phyloP scores from a whole-genome alignment of 1,140 invertebrate species.

The Augochlora pura region DNA sequence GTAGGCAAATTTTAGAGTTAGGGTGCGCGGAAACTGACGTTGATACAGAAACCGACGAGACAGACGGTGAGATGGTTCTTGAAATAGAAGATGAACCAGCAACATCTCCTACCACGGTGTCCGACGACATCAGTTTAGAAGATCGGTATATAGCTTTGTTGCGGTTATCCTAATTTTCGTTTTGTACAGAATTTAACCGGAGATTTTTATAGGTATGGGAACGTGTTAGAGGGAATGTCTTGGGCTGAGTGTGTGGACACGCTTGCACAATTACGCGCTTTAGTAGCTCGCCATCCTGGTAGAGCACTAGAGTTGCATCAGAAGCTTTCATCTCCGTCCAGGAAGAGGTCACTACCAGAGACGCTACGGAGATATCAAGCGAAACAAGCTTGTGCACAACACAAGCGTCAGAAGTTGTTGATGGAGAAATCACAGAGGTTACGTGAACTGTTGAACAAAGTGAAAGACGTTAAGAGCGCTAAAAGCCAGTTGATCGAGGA shows the following conservation, averaged over 20 bases:
- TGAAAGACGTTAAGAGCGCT: slow-evolving; percentile 93
- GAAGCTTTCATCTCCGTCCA: slow-evolving; percentile 94
- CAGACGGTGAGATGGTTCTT: slow-evolving; percentile 85
- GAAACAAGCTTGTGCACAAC: slow-evolving; percentile 92
- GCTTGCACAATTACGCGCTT: slow-evolving; percentile 86
- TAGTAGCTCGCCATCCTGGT: slow-evolving; percentile 92
- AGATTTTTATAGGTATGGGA: slow-evolving; percentile 82
- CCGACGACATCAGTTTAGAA: slow-evolving; percentile 75
- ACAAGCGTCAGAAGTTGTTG: slow-evolving; percentile 89
- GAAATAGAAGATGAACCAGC: slow-evolving; percentile 81
- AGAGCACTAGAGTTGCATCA: slow-evolving; percentile 94
- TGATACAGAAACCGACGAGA: slow-evolving; percentile 91
- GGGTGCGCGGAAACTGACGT: slow-evolving; percentile 90
- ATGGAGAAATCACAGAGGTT: slow-evolving; percentile 92
- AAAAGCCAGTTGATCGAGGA: slow-evolving; percentile 93
- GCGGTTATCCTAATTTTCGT: neutral
- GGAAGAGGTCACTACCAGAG: slow-evolving; percentile 90
- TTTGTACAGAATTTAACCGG: neutral
- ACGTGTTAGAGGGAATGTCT: slow-evolving; percentile 87
- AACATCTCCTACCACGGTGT: slow-evolving; percentile 57
- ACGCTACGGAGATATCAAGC: slow-evolving; percentile 90
- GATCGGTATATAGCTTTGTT: slow-evolving; percentile 64
- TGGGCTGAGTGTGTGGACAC: slow-evolving; percentile 90
- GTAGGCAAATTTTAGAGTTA: slow-evolving; percentile 89
- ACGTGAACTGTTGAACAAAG: slow-evolving; percentile 91